Evolutionary conservation across 2,888 invertebrate genomes (phyloP).

Genomic region (Chloromyia formosa): DNA sequence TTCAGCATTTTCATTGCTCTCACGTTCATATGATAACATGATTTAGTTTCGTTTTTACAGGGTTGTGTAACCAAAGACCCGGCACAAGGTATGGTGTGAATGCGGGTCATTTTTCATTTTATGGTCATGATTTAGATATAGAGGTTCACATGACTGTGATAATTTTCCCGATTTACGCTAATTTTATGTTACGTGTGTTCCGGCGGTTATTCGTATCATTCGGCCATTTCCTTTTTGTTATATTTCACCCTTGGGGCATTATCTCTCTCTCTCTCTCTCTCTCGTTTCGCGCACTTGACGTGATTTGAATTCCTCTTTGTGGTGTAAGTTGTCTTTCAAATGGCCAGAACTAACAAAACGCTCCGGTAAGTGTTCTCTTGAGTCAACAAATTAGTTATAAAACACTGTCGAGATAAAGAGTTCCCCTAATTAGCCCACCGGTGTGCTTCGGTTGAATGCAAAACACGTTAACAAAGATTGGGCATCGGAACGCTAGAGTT

Average conservation of each 20-base stretch:
- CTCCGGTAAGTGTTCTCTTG: not conserved
- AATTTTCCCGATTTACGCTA: constrained; percentile 18
- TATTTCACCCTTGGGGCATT: not conserved
- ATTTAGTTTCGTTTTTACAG: constrained; percentile 45
- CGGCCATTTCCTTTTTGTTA: not conserved
- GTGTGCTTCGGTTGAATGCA: not conserved
- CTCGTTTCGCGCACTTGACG: not conserved
- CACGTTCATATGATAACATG: constrained; percentile 49
- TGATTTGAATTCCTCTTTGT: not conserved
- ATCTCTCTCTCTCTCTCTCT: too few relatives aligned
- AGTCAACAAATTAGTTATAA: constrained; percentile 3
- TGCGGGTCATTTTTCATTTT: constrained; percentile 11
- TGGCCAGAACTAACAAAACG: not conserved
- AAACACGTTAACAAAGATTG: not conserved
- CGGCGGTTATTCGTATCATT: not conserved
- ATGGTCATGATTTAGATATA: constrained; percentile 14
- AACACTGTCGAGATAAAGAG: not conserved
- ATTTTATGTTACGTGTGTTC: constrained; percentile 7
- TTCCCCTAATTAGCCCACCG: not conserved
- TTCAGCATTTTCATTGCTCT: constrained; percentile 46
- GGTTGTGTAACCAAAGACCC: constrained; percentile 22
- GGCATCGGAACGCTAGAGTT: too few relatives aligned
- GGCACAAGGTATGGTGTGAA: not conserved
- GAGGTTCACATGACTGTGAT: constrained; percentile 25
- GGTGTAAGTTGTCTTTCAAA: not conserved